Evolutionary conservation across 30 jellyfish, hydroid and myxozoan species (phyloP), one percentile per base, ranked within the genome.

Genomic region (Turritopsis dohrnii): DNA sequence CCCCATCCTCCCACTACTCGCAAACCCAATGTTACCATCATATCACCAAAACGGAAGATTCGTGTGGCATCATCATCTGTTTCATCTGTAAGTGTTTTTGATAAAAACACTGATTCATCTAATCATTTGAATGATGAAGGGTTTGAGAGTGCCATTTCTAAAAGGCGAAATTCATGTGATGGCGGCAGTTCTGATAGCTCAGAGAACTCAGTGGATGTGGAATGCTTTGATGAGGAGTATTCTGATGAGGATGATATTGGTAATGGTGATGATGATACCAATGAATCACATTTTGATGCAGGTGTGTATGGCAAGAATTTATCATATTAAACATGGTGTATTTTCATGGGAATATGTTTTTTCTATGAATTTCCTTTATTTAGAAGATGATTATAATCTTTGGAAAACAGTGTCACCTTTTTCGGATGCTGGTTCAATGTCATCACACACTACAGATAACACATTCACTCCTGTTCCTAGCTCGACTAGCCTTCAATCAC

Each of bases 61-160:
- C 28, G 77, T 7, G 28, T 69, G 22, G 22, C 77, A n/a, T 23
- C 19, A 23, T 23, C 28, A 69, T 69, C 77, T 7, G 31, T 69
- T 7, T n/a, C 28, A n/a, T 23, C 28, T 7, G 28, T 69, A 69
- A 23, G 77, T 0, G 0, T 23, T 8, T 23, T 23, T 69, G 30
- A 27, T 7, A 27, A 21, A n/a, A 27, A 69, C 30, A 27, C 22
- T 69, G 77, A 69, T 7, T 69, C 77, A 8, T 69, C 77, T 8
- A 16, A 69, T 8, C 77, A 69, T 69, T 69, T 21, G 19, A 27
- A 69, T n/a, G 77, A 69, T 27, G 77, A 69, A 69, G 30, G 77
- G 77, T 69, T 69, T 69, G 30, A 27, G 30, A 69, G 30, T n/a
- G 22, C 19, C 77, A n/a, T 69, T 69, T 23, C 28, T 69, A 27